Evolutionary conservation across 2,113 vertebrate species (phyloP), one percentile per base, ranked within the genome.

Genomic region (Pleuronectes platessa): DNA sequence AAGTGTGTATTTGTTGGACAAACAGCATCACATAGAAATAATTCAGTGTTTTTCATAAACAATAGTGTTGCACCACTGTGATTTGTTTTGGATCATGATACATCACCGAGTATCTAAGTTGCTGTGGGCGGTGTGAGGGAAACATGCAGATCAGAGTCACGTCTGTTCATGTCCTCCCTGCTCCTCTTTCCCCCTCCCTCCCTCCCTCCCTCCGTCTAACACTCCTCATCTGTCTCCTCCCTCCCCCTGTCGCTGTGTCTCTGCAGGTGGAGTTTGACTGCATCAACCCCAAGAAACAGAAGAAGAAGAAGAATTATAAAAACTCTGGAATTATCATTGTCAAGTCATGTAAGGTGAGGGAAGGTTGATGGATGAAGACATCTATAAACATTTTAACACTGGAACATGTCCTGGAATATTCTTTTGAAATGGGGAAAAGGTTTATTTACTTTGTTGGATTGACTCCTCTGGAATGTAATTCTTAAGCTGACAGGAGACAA

Each of bases 221-320:
- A 20, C 18, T 51, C 18, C 0, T 64, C 65, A 61, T 61, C 0
- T 51, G 21, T 55, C 9, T 24, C 27, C 7, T 21, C 18, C 61
- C 42, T 55, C 65, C 59, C 62, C 21, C 35, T 37, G 6, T 0
- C 35, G 14, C 67, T 26, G 0, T 11, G 15, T 54, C 11, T 45
- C 56, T 79, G n/a, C 92, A 99, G 98, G 94, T 98, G 5, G 98
- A 99, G 88, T 95, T 98, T 12, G 97, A 99, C 86, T 99, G 97
- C 88, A 97, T 99, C 86, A 99, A 99, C 89, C 96, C 97, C 81
- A 99, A 99, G 90, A 99, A 99, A 86, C 97, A 99, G 86, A 98
- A 96, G 93, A 99, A 98, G 90, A 99, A 99, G 88, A 98, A 97
- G 87, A 98, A 93, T 74, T 99, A 99, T 73, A 99, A 97, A 88